Percentiles rank a stretch among this genome's conserved stretches.
These are phyloP conservation scores for Dione juno DNA, from an alignment of 2,888 invertebrate genomes.

Conservation along the genomic window DNA sequence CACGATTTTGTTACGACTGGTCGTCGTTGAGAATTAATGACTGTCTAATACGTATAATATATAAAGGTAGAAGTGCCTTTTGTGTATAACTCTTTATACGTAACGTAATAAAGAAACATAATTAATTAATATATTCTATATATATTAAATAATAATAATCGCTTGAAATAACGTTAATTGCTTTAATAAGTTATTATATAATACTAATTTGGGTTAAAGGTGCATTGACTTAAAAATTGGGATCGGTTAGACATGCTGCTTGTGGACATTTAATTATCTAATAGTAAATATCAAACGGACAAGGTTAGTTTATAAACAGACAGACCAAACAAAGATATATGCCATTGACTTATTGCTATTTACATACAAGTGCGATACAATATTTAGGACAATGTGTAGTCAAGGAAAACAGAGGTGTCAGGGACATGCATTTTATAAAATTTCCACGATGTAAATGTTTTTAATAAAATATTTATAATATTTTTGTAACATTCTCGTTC, in stretches of 20 bases:
- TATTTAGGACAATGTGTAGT: slow-evolving; percentile 55
- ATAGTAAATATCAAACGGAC: slow-evolving; percentile 36
- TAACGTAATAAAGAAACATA: not conserved
- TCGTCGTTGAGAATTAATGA: slow-evolving; percentile 1
- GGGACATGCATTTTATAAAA: slow-evolving; percentile 28
- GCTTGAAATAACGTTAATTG: not conserved
- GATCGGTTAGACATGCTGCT: slow-evolving; percentile 16
- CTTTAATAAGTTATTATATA: not conserved
- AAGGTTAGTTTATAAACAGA: slow-evolving; percentile 45
- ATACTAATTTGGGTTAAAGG: slow-evolving; percentile 35
- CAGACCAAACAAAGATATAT: slow-evolving; percentile 56
- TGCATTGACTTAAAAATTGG: slow-evolving; percentile 34
- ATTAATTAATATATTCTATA: not conserved
- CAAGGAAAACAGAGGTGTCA: slow-evolving; percentile 46
- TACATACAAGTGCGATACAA: slow-evolving; percentile 54
- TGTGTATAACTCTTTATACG: not conserved
- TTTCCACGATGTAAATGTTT: not conserved
- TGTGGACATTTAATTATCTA: slow-evolving; percentile 42
- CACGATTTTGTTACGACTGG: slow-evolving; percentile 17
- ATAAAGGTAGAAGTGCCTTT: not conserved
- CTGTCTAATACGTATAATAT: not conserved
- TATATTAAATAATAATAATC: not conserved
- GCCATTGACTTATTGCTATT: slow-evolving; percentile 58
- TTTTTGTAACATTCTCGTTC: not conserved
- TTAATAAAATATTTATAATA: not conserved